Conservation (phyloP, 2,888 invertebrate species). For the Tenthredo scrophulariae region DNA sequence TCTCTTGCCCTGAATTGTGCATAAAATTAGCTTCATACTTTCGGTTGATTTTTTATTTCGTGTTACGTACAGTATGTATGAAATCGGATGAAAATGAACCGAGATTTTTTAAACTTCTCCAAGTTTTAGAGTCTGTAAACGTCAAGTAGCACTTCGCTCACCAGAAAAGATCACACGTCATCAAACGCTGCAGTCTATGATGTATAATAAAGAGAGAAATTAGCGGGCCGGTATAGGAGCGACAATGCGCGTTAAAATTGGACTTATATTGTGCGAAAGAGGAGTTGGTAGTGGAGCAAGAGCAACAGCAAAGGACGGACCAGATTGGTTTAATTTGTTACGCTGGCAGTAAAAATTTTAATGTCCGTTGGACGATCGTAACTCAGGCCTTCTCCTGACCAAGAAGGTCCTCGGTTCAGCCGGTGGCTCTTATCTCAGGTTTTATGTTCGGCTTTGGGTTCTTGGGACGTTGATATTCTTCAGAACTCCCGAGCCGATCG, state of each 20-base stretch:
- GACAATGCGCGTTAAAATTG: slow-evolving; percentile 32
- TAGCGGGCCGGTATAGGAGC: neutral
- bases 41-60: neutral
- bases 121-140: neutral
- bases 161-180: neutral
- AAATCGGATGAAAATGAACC: neutral
- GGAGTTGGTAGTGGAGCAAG: slow-evolving; percentile 21
- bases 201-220: slow-evolving; percentile 33
- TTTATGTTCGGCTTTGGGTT: slow-evolving; percentile 75
- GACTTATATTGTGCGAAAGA: slow-evolving; percentile 40
- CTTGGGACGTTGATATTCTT: slow-evolving; percentile 62
- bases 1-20: slow-evolving; percentile 4
- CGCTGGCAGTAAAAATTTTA: slow-evolving; percentile 74
- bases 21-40: neutral
- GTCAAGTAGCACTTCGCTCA: neutral
- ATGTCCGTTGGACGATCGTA: slow-evolving; percentile 74
- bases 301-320: slow-evolving; percentile 59
- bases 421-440: slow-evolving; percentile 74
- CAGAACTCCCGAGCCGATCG: slow-evolving; percentile 57
- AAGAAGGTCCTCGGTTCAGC: slow-evolving; percentile 53
- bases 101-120: neutral
- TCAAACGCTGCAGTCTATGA: neutral
- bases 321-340: slow-evolving; percentile 76
- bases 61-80: neutral
- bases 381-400: slow-evolving; percentile 66